Evolutionary conservation across 2,797 vertebrate species (phyloP).

Genomic region (Meriones psammophilus): DNA sequence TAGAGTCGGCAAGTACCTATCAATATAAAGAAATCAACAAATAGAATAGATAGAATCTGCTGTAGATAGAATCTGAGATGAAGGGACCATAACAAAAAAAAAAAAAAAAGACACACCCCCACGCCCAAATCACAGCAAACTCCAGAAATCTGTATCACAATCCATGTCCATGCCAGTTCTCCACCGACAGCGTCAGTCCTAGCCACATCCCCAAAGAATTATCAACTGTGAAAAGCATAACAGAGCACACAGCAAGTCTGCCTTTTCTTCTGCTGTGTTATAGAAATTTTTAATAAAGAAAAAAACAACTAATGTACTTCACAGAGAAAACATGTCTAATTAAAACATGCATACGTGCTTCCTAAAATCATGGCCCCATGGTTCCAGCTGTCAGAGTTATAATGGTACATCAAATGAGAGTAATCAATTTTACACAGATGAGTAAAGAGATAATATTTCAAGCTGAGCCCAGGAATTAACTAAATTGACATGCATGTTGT

Average conservation of each 20-base stretch:
- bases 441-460: conserved; percentile 83
- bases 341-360: conserved; percentile 66
- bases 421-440: conserved; percentile 85
- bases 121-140: neutral
- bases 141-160: neutral
- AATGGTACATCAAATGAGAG: conserved; percentile 77
- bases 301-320: conserved; percentile 53
- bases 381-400: conserved; percentile 80
- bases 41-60: neutral
- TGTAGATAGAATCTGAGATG: neutral
- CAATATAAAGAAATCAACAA: neutral
- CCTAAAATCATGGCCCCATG: conserved; percentile 35
- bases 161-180: neutral
- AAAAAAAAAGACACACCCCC: too few relatives aligned
- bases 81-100: neutral
- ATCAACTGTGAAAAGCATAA: neutral
- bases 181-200: neutral
- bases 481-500: conserved; percentile 81
- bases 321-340: conserved; percentile 76
- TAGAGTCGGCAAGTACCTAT: neutral
- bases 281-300: neutral
- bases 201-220: neutral
- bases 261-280: neutral
- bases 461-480: conserved; percentile 80
- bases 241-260: neutral